Percentiles rank a stretch among this genome's conserved stretches.
Evolutionary conservation across 2,113 vertebrate species (phyloP).

Genomic region (Poeciliopsis retropinna): DNA sequence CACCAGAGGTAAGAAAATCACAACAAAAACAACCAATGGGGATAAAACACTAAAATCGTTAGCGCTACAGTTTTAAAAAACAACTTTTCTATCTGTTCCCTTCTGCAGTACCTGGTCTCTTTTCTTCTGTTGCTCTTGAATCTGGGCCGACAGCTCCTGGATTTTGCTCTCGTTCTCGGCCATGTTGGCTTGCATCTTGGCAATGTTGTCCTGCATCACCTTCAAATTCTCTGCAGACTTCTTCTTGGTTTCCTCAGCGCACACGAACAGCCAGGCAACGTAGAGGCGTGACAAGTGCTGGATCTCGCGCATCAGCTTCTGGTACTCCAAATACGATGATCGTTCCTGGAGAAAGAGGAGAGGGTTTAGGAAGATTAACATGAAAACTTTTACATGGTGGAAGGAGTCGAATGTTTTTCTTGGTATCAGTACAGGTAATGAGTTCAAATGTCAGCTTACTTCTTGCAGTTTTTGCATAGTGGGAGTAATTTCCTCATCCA

Average conservation of each 20-base stretch:
- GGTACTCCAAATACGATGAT: slow-evolving; percentile 90
- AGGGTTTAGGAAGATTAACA: not conserved
- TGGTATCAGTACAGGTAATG: not conserved
- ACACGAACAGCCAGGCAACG: slow-evolving; percentile 87
- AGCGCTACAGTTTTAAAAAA: not conserved
- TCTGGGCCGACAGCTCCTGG: slow-evolving; percentile 82
- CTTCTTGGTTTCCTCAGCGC: slow-evolving; percentile 86
- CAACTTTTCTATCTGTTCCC: not conserved
- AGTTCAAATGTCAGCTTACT: slow-evolving; percentile 69
- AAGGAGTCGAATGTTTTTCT: not conserved
- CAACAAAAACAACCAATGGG: not conserved
- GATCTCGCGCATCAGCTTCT: slow-evolving; percentile 86
- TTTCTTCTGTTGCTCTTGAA: slow-evolving; percentile 85
- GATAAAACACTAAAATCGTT: not conserved
- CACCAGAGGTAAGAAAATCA: not conserved
- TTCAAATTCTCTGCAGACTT: slow-evolving; percentile 83
- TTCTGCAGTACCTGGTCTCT: slow-evolving; percentile 82
- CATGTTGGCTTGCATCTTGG: slow-evolving; percentile 80
- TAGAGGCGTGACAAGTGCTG: slow-evolving; percentile 88
- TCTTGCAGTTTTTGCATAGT: slow-evolving; percentile 91
- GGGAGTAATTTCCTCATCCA: slow-evolving; percentile 94
- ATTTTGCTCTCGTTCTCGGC: slow-evolving; percentile 82
- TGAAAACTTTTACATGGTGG: not conserved
- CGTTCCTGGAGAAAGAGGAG: slow-evolving; percentile 80
- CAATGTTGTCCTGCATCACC: slow-evolving; percentile 81